phyloP scores from a whole-genome alignment of 2,113 vertebrate genomes.

The Malurus cyaneus region DNA sequence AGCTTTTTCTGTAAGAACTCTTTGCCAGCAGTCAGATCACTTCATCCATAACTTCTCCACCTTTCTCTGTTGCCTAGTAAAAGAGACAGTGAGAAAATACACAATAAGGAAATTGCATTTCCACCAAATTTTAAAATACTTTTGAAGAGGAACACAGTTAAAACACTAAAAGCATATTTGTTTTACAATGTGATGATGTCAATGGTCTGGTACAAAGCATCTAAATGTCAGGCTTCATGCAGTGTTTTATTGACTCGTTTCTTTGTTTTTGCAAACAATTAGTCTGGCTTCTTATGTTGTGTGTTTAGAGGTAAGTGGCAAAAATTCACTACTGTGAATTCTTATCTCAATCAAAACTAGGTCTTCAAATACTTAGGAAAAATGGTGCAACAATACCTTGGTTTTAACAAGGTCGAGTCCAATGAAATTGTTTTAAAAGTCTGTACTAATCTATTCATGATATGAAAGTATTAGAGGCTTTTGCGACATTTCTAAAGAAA shows the following conservation, averaged over 20 bases:
- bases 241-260: neutral
- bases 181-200: neutral
- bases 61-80: neutral
- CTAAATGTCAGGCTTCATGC: neutral
- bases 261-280: neutral
- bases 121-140: neutral
- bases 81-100: neutral
- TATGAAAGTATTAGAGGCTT: neutral
- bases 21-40: neutral
- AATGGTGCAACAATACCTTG: neutral
- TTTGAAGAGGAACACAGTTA: neutral
- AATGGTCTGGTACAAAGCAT: neutral
- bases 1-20: neutral
- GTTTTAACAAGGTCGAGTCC: neutral
- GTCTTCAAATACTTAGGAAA: neutral
- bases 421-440: neutral
- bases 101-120: neutral
- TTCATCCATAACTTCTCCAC: neutral
- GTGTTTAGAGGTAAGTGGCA: neutral
- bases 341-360: neutral
- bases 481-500: neutral
- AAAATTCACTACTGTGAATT: neutral
- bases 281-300: neutral
- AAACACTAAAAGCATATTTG: neutral
- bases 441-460: neutral